A percentile compares a stretch with the other conserved stretches of the same genome.
Evolutionary conservation across 2,888 invertebrate genomes (phyloP).

Genomic region (Lamellibrachia satsuma): DNA sequence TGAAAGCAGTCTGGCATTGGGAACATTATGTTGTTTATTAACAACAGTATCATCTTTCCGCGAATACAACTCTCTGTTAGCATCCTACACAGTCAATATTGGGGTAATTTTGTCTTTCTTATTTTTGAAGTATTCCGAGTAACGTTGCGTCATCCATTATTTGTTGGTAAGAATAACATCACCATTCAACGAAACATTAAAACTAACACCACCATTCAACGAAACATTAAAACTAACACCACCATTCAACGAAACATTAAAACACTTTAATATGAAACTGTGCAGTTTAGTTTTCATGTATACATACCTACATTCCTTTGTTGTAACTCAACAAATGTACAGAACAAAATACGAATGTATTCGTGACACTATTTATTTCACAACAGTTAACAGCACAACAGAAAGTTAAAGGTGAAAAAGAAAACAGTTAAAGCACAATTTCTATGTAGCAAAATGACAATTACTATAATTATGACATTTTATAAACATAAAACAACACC

Average conservation of each 20-base stretch:
- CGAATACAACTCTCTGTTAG: not conserved
- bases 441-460: not conserved
- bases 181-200: not conserved
- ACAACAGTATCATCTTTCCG: not conserved
- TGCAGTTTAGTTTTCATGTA: not conserved
- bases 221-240: not conserved
- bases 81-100: not conserved
- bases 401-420: no score
- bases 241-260: not conserved
- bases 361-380: not conserved
- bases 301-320: not conserved
- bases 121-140: not conserved
- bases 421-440: not conserved
- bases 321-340: not conserved
- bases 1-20: conserved; percentile 1
- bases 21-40: not conserved
- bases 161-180: not conserved
- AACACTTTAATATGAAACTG: not conserved
- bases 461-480: not conserved
- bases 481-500: not conserved
- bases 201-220: not conserved
- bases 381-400: not conserved
- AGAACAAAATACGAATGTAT: not conserved
- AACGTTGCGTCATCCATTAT: not conserved
- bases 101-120: not conserved